phyloP scores from a whole-genome alignment of 2,797 vertebrate genomes.

The Spheniscus humboldti region DNA sequence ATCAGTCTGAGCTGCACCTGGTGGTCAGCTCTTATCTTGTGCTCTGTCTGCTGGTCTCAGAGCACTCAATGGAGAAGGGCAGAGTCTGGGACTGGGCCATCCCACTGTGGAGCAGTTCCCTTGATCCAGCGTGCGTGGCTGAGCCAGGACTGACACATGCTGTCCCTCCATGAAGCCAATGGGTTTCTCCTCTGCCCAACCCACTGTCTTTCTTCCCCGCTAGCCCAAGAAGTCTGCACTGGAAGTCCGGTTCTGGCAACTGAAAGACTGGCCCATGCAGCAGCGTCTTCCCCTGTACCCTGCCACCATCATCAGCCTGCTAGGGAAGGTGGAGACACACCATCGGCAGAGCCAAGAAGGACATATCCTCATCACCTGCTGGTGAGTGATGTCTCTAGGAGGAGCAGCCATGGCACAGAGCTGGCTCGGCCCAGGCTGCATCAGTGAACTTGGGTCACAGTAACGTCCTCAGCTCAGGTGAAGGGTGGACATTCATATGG shows the following conservation, averaged over 20 bases:
- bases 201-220: neutral
- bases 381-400: neutral
- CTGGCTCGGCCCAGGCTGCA: neutral
- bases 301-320: slow-evolving; percentile 38
- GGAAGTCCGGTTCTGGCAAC: slow-evolving; percentile 37
- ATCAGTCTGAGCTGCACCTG: neutral
- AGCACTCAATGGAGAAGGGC: neutral
- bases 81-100: neutral
- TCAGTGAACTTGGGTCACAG: neutral
- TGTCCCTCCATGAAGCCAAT: neutral
- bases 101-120: neutral
- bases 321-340: slow-evolving; percentile 44
- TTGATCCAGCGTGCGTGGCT: neutral
- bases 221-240: slow-evolving; percentile 28
- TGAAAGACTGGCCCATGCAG: slow-evolving; percentile 58
- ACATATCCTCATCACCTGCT: slow-evolving; percentile 46
- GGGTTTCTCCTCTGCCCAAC: neutral
- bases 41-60: neutral
- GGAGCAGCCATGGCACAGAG: neutral
- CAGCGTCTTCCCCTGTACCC: neutral
- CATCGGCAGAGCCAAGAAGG: neutral
- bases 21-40: neutral
- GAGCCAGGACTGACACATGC: neutral
- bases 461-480: neutral
- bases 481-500: neutral